Conservation (phyloP, 2,797 vertebrate genomes). For the Spatula clypeata region DNA sequence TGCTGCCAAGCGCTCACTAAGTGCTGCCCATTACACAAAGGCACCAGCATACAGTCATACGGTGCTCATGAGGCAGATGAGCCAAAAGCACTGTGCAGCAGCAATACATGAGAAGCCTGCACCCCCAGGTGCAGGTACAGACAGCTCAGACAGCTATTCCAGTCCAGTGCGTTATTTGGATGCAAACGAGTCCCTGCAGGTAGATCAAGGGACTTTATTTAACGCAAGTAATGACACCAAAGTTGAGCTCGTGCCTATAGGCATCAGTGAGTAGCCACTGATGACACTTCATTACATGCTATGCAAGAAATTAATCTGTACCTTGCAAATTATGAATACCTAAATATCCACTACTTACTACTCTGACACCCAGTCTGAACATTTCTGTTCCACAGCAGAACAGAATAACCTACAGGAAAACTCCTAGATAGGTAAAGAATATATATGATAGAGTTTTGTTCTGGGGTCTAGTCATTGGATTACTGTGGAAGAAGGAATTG, state of each 20-base stretch:
- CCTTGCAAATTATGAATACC: background rate
- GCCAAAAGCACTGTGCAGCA: background rate
- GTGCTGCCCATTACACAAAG: background rate
- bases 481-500: background rate
- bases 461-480: background rate
- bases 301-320: background rate
- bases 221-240: background rate
- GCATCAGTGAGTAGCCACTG: background rate
- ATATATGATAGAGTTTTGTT: accelerated
- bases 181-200: background rate
- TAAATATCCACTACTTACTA: background rate
- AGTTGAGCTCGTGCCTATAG: background rate
- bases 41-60: accelerated
- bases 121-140: accelerated
- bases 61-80: background rate
- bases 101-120: background rate
- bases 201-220: background rate
- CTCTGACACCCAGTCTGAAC: background rate
- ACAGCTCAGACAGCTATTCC: background rate
- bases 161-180: accelerated
- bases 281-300: background rate
- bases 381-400: background rate
- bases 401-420: background rate
- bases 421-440: background rate
- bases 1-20: background rate